phyloP scores from a whole-genome alignment of 2,797 vertebrate species.

The Lithobates sylvaticus region DNA sequence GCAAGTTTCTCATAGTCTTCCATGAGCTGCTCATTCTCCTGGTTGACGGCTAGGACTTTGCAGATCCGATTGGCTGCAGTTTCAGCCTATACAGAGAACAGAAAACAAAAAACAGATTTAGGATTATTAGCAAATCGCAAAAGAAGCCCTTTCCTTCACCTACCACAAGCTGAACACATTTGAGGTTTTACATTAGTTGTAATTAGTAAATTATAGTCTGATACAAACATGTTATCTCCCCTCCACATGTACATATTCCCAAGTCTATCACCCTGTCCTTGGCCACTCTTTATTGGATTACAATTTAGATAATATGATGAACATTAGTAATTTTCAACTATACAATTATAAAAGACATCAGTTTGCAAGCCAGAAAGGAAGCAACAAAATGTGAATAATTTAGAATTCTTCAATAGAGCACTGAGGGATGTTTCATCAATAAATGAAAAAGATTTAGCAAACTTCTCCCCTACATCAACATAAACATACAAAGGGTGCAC shows the following conservation, averaged over 20 bases:
- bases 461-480: no score
- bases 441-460: no score
- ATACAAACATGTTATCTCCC: not conserved
- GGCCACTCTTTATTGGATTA: not conserved
- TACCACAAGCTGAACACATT: not conserved
- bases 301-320: no score
- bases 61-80: conserved; percentile 98
- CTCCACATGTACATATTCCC: not conserved
- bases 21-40: conserved; percentile 98
- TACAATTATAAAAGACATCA: no score
- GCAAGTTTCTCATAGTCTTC: conserved; percentile 98
- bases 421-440: no score
- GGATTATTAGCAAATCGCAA: not conserved
- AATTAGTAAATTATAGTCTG: not conserved
- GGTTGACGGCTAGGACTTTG: conserved; percentile 98
- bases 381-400: no score
- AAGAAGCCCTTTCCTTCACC: not conserved
- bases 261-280: not conserved
- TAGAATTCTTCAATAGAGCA: no score
- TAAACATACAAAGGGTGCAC: no score
- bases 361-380: no score
- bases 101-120: not conserved
- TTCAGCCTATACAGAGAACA: conserved; percentile 84
- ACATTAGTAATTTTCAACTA: no score
- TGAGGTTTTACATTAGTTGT: not conserved